These are phyloP conservation scores for Aphelocoma californica DNA, from an alignment of 2,797 vertebrate species.

Conservation along the genomic window DNA sequence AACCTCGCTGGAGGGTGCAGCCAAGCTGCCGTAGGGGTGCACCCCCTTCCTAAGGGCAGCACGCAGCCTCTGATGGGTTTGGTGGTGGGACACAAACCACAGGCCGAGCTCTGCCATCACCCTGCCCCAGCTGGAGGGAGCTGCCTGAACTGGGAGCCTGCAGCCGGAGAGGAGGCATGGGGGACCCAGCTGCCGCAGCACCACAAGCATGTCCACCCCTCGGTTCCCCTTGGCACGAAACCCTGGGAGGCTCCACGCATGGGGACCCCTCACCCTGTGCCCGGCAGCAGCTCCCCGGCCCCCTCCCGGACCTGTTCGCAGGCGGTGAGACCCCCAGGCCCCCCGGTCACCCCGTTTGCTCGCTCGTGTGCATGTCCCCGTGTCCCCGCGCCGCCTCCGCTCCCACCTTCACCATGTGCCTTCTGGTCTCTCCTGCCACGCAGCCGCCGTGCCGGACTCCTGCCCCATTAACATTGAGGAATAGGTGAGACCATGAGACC, in stretches of 20 bases:
- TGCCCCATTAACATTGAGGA: slow-evolving; percentile 96
- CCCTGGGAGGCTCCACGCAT: neutral
- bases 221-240: neutral
- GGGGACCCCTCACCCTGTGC: neutral
- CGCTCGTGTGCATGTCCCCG: neutral
- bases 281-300: accelerated
- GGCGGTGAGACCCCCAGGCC: accelerated
- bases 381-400: neutral
- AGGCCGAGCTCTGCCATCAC: neutral
- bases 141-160: neutral
- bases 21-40: neutral
- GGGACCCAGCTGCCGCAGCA: accelerated
- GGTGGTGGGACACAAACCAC: neutral
- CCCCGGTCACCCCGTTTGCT: accelerated
- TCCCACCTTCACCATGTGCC: slow-evolving; percentile 72
- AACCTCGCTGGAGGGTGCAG: neutral
- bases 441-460: slow-evolving; percentile 87
- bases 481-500: slow-evolving; percentile 82
- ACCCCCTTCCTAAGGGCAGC: neutral
- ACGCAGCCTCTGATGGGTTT: neutral
- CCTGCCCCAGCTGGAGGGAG: neutral
- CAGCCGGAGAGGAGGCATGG: neutral
- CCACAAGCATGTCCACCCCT: neutral
- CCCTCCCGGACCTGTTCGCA: accelerated
- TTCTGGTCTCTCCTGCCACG: slow-evolving; percentile 83